Base-by-base conservation (phyloP, 2,888 invertebrate genomes). In the Spatulosminthurus flaviceps region DNA sequence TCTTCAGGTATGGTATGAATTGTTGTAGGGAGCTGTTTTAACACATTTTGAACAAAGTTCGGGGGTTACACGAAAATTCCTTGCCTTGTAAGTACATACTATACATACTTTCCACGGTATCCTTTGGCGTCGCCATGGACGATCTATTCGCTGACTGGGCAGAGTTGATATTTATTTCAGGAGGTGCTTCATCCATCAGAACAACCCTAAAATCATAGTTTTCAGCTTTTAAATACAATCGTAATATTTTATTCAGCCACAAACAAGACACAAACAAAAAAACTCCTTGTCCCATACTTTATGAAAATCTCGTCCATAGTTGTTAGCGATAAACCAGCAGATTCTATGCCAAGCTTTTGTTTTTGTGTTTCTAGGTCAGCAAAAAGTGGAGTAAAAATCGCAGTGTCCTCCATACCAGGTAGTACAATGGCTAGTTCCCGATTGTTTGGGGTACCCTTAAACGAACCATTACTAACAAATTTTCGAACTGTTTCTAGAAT, bases 301-400 rank as follows among this genome's bases (percentile, higher is more conserved):
- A 64, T 64, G 16, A 64, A 64, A 64, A 64, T 26, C 1, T 64
- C 64, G 16, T 64, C 64, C 64, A 64, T 64, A 2, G 64, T 64
- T 7, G 64, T 9, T 1, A 9, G 4, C 24, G 64, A 64, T 26
- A 64, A 7, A 24, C 64, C 64, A 26, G 24, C 26, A 26, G 24
- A 24, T 26, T 64, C 16, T 22, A 64, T 64, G 11, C 26, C 26
- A 2, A 64, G 24, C 4, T 24, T 26, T 24, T 22, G 24, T 4
- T 24, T 64, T 4, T 64, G 11, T 1, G 11, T 4, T 26, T 64
- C 64, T 4, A 64, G 26, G n/a, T 64, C 64, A 4, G 64, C 2
- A 26, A 64, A 64, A 1, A 64, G 2, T 1, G 22, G 7, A 19
- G 64, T 22, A 16, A 64, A 26, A 1, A 26, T 22, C 24, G 64